Evolutionary conservation across 2,113 vertebrate species (phyloP).

Genomic region (Isichthys henryi): DNA sequence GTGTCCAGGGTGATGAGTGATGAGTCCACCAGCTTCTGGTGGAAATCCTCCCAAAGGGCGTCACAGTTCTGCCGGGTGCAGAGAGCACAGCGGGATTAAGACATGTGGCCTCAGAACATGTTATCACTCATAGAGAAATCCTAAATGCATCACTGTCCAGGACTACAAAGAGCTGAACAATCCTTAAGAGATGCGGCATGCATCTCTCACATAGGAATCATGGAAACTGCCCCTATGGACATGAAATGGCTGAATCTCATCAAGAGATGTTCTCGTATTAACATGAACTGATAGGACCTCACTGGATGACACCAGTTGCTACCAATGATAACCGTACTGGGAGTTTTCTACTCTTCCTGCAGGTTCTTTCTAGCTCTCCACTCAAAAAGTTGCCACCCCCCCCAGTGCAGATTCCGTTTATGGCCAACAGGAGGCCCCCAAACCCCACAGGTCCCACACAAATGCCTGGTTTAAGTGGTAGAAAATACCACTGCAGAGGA

Average conservation of each 20-base stretch:
- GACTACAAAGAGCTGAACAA: neutral
- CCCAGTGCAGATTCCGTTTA: neutral
- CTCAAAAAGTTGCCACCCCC: neutral
- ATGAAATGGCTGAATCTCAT: neutral
- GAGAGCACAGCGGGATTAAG: neutral
- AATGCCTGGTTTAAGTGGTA: neutral
- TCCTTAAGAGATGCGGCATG: neutral
- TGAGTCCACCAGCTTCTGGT: conserved; percentile 91
- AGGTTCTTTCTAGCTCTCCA: neutral
- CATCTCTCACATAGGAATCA: neutral
- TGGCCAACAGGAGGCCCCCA: neutral
- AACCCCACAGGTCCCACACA: neutral
- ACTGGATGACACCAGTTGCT: neutral
- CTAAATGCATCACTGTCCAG: neutral
- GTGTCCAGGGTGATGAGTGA: conserved; percentile 83
- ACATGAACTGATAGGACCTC: neutral
- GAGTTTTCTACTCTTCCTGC: neutral
- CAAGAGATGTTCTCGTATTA: neutral
- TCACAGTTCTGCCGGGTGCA: conserved; percentile 78
- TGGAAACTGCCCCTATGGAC: neutral
- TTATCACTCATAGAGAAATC: neutral
- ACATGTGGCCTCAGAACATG: neutral
- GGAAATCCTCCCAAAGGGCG: conserved; percentile 93
- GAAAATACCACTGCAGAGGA: neutral
- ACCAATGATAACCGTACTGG: neutral